phyloP scores from a whole-genome alignment of 2,113 vertebrate genomes.

The Hemiprocne comata region DNA sequence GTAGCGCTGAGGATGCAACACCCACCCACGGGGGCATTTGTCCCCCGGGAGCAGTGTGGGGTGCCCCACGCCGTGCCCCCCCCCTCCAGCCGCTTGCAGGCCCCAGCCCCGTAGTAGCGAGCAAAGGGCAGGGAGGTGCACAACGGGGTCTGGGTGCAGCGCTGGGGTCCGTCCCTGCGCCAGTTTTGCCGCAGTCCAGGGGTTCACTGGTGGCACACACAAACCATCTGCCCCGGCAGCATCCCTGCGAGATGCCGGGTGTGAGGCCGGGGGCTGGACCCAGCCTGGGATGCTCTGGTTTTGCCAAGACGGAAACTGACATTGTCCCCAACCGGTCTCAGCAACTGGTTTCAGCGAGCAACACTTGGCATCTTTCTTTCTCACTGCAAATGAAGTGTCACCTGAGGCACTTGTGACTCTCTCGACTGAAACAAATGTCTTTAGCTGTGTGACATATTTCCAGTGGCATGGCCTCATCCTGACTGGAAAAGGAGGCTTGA shows the following conservation, averaged over 20 bases:
- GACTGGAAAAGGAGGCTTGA: not conserved
- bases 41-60: not conserved
- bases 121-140: not conserved
- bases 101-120: not conserved
- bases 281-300: no score
- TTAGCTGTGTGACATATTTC: not conserved
- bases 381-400: not conserved
- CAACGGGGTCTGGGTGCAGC: not conserved
- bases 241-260: not conserved
- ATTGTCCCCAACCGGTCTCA: not conserved
- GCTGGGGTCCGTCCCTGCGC: not conserved
- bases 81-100: not conserved
- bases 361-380: not conserved
- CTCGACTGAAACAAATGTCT: not conserved
- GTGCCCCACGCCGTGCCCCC: no score
- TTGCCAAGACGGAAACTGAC: accelerated
- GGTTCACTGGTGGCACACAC: accelerated
- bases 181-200: not conserved
- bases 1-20: not conserved
- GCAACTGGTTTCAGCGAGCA: not conserved
- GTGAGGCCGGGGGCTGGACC: no score
- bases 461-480: not conserved
- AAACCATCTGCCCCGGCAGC: not conserved
- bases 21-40: not conserved
- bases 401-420: not conserved